Evolutionary conservation across 1,140 invertebrate genomes (phyloP), one percentile per base, ranked within the genome.

Genomic region (Drosophila nigromelanica): DNA sequence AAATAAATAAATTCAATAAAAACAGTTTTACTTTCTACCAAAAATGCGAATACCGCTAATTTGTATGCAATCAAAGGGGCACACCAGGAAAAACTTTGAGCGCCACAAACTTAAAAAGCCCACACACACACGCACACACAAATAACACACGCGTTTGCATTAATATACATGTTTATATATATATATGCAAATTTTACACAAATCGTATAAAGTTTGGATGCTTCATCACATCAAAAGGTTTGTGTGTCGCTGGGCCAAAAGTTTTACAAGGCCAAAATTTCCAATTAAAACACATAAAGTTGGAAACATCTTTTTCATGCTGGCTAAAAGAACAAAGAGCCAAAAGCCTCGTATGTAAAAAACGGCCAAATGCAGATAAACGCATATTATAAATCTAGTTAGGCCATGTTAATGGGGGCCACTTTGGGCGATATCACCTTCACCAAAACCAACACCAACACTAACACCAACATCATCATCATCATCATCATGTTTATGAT

Each of bases 1-100:
- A 89, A 89, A 89, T 79, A 87, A 89, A 87, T 87, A 87, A 89
- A 89, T 86, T 87, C 78, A 86, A 82, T 69, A 80, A 78, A 85
- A 76, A 82, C 78, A 89, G 83, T 89, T 89, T 87, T 87, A 87
- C 82, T 87, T 87, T 87, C 82, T 87, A 87, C 79, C 82, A 77
- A 83, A 87, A 79, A 89, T 89, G 83, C 83, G 82, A 89, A 87
- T 79, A 63, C 58, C 74, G 79, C 80, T 87, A 87, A 87, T 87
- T 87, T 89, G 82, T 87, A 87, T 89, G 83, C 82, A 83, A 64
- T 74, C 69, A 55, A 61, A 76, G 81, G 64, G 76, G 71, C 54
- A 55, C 51, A 62, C 45, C 67, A 76, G 64, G 64, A 67, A 73
- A 66, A 78, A 60, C 68, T 73, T 69, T 73, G 42, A 72, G 37